Percentiles rank a stretch among this genome's conserved stretches.
Evolutionary conservation across 37 sponge, comb jelly and placozoan genomes (phyloP).

Genomic region (Amphimedon queenslandica): DNA sequence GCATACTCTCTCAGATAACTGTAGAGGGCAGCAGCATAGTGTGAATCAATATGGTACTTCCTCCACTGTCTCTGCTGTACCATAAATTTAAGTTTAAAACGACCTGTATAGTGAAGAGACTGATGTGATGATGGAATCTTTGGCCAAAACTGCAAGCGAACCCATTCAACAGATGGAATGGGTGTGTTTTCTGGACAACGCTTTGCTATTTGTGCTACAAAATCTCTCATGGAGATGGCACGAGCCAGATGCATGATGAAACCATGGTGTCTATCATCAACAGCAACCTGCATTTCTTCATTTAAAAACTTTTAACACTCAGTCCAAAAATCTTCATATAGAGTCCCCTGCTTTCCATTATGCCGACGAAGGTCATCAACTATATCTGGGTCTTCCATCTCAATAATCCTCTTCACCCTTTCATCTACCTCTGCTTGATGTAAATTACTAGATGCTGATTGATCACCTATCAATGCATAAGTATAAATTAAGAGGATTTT

Average conservation of each 20-base stretch:
- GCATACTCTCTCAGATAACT: constrained; percentile 42
- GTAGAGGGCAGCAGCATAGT: constrained; percentile 48
- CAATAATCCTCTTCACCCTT: neutral
- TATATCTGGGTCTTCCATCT: constrained; percentile 34
- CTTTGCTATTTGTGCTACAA: constrained; percentile 27
- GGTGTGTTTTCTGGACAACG: constrained; percentile 32
- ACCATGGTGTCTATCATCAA: constrained; percentile 44
- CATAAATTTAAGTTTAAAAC: constrained; percentile 31
- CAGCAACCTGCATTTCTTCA: constrained; percentile 22
- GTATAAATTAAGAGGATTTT: too few species aligned
- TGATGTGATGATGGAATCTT: constrained; percentile 16
- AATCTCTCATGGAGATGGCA: constrained; percentile 56
- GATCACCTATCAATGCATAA: constrained; percentile 7
- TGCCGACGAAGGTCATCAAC: constrained; percentile 2
- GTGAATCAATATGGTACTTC: constrained; percentile 18
- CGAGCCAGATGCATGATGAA: constrained; percentile 38
- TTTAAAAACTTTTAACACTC: constrained; percentile 23
- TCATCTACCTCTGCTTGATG: neutral
- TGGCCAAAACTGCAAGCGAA: constrained; percentile 46
- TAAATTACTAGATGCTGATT: neutral
- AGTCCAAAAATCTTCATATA: constrained; percentile 18
- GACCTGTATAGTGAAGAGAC: constrained; percentile 21
- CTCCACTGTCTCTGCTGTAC: constrained; percentile 30
- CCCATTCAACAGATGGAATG: constrained; percentile 27
- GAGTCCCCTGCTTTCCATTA: neutral